Percentiles rank a stretch among this genome's conserved stretches.
Conservation (phyloP, 2,888 invertebrate genomes). For the Cistogaster globosa region DNA sequence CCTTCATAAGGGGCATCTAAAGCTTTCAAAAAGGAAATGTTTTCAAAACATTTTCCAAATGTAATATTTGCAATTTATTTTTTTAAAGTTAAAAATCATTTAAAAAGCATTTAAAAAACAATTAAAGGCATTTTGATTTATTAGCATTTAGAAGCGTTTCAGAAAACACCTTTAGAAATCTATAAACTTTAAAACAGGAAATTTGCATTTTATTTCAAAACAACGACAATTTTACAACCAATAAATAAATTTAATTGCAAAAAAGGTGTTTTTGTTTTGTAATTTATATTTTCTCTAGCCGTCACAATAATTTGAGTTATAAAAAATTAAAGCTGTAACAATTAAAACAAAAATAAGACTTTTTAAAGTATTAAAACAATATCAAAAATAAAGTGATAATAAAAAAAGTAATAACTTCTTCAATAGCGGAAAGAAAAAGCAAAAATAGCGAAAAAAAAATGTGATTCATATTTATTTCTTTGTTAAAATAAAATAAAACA, state of each 20-base stretch:
- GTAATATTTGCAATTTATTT: too few species aligned
- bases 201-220: too few species aligned
- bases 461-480: not conserved
- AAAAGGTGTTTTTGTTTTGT: not conserved
- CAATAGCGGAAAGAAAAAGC: not conserved
- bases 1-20: too few species aligned
- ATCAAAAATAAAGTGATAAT: not conserved
- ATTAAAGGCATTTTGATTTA: too few species aligned
- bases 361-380: not conserved
- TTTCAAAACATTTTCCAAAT: too few species aligned
- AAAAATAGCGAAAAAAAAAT: not conserved
- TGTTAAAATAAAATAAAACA: not conserved
- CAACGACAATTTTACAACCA: not conserved
- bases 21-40: too few species aligned
- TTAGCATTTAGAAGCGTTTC: too few species aligned
- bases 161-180: too few species aligned
- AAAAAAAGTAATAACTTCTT: not conserved
- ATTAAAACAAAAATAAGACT: constrained; percentile 9
- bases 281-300: not conserved
- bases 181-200: too few species aligned
- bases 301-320: constrained; percentile 6
- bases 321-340: not conserved
- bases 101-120: too few species aligned
- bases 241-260: not conserved
- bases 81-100: too few species aligned